Base-by-base conservation (phyloP, 2,888 invertebrate genomes). In the Amblyjoppa fuscipennis region DNA sequence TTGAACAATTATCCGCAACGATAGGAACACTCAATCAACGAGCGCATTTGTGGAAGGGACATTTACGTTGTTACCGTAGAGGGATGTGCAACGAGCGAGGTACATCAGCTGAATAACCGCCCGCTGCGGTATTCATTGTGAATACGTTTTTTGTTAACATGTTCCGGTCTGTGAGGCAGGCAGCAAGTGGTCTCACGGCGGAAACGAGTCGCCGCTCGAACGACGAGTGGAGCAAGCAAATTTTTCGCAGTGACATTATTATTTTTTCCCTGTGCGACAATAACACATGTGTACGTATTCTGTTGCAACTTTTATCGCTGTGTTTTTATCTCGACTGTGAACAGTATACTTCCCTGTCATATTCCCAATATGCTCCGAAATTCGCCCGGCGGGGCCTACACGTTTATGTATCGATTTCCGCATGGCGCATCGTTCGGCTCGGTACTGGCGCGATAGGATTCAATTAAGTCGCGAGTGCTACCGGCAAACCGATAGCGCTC, bases 151-250 rank as follows among this genome's bases (percentile, higher is more conserved):
- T 82, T 87, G 82, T 88, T 88, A 89, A 89, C 84, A 87, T 88
- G 86, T 86, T 86, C 85, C 86, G 85, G 88, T 90, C 88, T 89
- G 85, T 49, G 74, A 66, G 86, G 86, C 89, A 88, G 90, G 87
- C 89, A 85, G 87, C 31, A 64, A 64, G 86, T 87, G 25, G 53
- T n/a, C 81, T 83, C 76, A 81, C 83, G 82, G 75, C 87, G 89
- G 88, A 90, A 88, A 87, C 74, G 56, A 61, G 59, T 64, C 11
- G 64, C 34, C 4, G 31, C 11, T 51, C 25, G 41, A 45, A 51
- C n/a, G 75, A 64, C 75, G 49, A 68, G 28, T 41, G 16, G 61
- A 59, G 61, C 75, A 13, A 38, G 31, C 25, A 49, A 31, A 25
- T 59, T 45, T 59, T 76, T 51, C 85, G 38, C 71, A 70, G 59